Evolutionary conservation across 2,888 invertebrate genomes (phyloP).

Genomic region (Drosophila putrida): DNA sequence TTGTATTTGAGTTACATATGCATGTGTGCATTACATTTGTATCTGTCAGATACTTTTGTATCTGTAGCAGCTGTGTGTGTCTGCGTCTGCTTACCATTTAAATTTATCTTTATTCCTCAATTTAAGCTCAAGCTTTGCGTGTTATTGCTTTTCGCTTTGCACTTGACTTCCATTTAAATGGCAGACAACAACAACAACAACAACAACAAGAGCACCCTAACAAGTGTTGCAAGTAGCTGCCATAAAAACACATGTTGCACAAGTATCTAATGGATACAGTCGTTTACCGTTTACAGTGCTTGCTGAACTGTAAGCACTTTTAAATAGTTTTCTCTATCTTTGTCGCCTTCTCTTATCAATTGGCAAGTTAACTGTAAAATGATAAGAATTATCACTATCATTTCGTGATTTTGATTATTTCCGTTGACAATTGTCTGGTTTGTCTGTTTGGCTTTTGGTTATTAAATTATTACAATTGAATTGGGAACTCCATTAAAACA

Average conservation of each 20-base stretch:
- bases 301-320: slow-evolving; percentile 28
- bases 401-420: neutral
- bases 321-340: neutral
- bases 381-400: slow-evolving; percentile 48
- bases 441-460: neutral
- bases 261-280: slow-evolving; percentile 2
- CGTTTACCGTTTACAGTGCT: slow-evolving; percentile 9
- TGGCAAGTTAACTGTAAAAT: neutral
- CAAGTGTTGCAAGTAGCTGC: slow-evolving; percentile 27
- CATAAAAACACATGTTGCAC: slow-evolving; percentile 44
- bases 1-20: neutral
- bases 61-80: neutral
- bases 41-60: neutral
- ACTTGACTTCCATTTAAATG: slow-evolving; percentile 54
- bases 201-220: slow-evolving; percentile 1
- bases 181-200: slow-evolving; percentile 7
- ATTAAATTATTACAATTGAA: slow-evolving; percentile 25
- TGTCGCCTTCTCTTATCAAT: slow-evolving; percentile 11
- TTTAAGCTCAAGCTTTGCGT: slow-evolving; percentile 50
- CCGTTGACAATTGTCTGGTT: neutral
- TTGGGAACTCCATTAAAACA: slow-evolving; percentile 24
- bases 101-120: slow-evolving; percentile 39
- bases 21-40: no score
- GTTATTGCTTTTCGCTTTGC: slow-evolving; percentile 46
- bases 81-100: slow-evolving; percentile 30